Conservation (phyloP, 2,888 invertebrate species). For the Rotaria magnacalcarata region DNA sequence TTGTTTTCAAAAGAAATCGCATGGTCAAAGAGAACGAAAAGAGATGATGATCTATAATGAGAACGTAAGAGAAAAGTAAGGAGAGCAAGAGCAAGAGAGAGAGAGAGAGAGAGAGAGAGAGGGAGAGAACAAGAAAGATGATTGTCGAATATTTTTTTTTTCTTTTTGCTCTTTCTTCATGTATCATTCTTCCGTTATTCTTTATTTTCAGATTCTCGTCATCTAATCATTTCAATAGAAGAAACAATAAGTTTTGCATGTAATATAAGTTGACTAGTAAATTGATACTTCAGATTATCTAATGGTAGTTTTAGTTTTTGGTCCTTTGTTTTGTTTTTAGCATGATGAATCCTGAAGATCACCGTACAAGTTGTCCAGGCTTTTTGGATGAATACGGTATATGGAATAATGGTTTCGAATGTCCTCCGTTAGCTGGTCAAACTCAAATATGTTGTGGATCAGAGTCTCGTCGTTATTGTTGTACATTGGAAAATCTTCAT, state of each 20-base stretch:
- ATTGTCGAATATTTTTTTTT: not conserved
- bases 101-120: not conserved
- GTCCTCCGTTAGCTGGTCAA: slow-evolving; percentile 48
- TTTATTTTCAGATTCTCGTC: not conserved
- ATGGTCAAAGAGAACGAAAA: not conserved
- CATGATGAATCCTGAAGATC: slow-evolving; percentile 3
- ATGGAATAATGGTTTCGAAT: slow-evolving; percentile 50
- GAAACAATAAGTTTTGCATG: slow-evolving; percentile 18
- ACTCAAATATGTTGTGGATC: slow-evolving; percentile 48
- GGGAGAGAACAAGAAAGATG: not conserved
- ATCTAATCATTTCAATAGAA: slow-evolving; percentile 14
- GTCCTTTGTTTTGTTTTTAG: not conserved
- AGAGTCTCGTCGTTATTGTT: slow-evolving; percentile 48
- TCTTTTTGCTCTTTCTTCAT: not conserved
- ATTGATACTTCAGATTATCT: not conserved
- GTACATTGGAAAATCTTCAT: slow-evolving; percentile 30
- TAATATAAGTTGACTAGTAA: not conserved
- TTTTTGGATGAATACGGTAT: slow-evolving; percentile 49
- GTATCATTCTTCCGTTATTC: slow-evolving; percentile 10
- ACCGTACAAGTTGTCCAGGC: slow-evolving; percentile 47
- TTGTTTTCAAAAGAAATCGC: not conserved
- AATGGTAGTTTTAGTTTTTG: not conserved
- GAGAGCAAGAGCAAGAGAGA: not conserved
- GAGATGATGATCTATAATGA: not conserved
- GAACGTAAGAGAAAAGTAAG: not conserved